Evolutionary conservation across 2,113 vertebrate genomes (phyloP), one percentile per base, ranked within the genome.

Genomic region (Pachyramphus minor): DNA sequence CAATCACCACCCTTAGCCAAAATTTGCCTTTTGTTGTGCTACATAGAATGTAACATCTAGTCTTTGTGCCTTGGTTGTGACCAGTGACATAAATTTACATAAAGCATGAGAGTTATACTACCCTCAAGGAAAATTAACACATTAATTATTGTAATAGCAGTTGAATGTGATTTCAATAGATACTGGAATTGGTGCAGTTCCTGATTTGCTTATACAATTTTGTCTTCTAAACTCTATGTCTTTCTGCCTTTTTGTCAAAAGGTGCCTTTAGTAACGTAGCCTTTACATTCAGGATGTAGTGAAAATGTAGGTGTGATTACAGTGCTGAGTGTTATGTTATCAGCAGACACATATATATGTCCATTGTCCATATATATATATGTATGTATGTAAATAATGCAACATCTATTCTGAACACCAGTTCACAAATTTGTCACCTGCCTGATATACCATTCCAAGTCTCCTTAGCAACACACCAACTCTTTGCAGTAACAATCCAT

Each of bases 381-480:
- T 78, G 19, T 25, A 73, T 37, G 1, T n/a, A 47, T 82, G 55
- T 47, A 66, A 75, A 79, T 81, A 94, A 55, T 50, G 39, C 12
- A 75, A 59, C 66, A 72, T 77, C 52, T 69, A 58, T 77, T 86
- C 45, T 78, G 90, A 82, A 71, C 25, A 68, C n/a, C 50, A 47
- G 45, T 77, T 80, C 31, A 72, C 50, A 79, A 76, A 89, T 94
- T 60, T 90, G 81, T 81, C 77, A 90, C 79, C 83, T 93, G 79
- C 68, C 73, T 0, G 1, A 37, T 35, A 60, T 80, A 88, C 47
- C 83, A 86, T 93, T 96, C 90, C 92, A 96, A 72, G 50, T 93
- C 76, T 95, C 76, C 87, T 69, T 97, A 92, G 94, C 94, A 97
- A 95, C 90, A 76, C 87, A 89, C 73, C 90, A 66, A 87, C 82